Conservation (phyloP, 2,888 invertebrate genomes). For the Microctonus brassicae region DNA sequence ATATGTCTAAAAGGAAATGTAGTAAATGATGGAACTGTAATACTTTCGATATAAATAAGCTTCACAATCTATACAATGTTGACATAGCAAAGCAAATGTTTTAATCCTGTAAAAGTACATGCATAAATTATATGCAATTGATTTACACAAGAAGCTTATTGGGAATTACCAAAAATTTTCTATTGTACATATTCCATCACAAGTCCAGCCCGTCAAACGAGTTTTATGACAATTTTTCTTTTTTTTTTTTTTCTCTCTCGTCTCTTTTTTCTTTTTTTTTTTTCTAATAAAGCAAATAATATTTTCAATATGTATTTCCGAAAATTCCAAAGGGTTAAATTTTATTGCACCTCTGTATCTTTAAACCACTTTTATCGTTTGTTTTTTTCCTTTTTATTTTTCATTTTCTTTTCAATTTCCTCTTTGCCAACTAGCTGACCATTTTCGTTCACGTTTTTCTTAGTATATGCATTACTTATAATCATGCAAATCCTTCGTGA, state of each 20-base stretch:
- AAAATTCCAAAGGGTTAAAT: background rate
- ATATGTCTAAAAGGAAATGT: background rate
- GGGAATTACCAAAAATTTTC: background rate
- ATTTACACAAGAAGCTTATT: background rate
- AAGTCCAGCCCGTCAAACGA: background rate
- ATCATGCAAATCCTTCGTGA: background rate
- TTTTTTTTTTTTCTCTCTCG: background rate
- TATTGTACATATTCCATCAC: background rate
- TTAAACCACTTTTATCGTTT: background rate
- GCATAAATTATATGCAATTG: background rate
- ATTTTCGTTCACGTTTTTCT: no score
- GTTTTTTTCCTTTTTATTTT: no score
- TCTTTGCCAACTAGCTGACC: background rate
- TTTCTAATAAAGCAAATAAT: background rate
- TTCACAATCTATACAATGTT: no score
- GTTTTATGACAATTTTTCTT: background rate
- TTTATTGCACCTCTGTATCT: background rate
- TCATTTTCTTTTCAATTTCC: background rate
- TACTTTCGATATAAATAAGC: no score
- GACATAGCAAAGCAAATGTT: background rate
- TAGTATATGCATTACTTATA: no score
- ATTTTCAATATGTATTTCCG: background rate
- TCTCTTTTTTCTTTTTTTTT: background rate
- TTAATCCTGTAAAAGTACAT: background rate
- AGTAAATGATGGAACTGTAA: no score